Conservation (phyloP, 2,113 vertebrate species). For the Peromyscus californicus region DNA sequence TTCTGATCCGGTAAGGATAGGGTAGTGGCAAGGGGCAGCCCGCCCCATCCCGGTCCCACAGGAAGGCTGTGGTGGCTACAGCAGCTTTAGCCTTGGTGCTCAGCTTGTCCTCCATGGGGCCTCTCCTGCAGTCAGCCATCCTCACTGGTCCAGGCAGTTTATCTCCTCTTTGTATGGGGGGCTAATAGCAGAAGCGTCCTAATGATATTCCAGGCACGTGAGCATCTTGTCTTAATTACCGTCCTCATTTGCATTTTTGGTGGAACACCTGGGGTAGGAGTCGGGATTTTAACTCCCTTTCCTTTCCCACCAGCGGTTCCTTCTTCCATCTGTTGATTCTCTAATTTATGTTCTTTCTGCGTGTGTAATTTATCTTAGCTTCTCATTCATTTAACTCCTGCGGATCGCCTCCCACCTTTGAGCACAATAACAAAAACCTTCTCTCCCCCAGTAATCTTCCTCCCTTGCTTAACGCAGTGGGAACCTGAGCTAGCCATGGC, state of each 20-base stretch:
- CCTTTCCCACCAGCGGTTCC: not conserved
- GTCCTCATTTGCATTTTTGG: constrained; percentile 51
- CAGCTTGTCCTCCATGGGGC: fast-evolving
- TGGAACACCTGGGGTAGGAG: not conserved
- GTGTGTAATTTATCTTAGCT: not conserved
- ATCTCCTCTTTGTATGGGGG: not conserved
- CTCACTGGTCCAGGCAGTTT: not conserved
- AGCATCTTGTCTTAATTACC: constrained; percentile 57
- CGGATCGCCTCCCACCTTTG: not conserved
- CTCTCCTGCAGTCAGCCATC: not conserved
- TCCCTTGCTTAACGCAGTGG: not conserved
- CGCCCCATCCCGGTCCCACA: fast-evolving
- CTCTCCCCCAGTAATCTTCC: not conserved
- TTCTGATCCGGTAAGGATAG: not conserved
- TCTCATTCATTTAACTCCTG: not conserved
- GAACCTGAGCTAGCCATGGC: fast-evolving
- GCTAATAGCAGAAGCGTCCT: not conserved
- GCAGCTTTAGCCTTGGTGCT: fast-evolving
- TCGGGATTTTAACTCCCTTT: not conserved
- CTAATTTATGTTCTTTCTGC: not conserved
- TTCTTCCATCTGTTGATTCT: constrained; percentile 71
- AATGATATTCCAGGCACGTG: not conserved
- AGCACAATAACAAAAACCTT: fast-evolving
- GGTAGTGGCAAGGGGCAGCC: not conserved
- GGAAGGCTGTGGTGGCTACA: fast-evolving